phyloP scores from a whole-genome alignment of 2,113 vertebrate genomes.

The Tichodroma muraria region DNA sequence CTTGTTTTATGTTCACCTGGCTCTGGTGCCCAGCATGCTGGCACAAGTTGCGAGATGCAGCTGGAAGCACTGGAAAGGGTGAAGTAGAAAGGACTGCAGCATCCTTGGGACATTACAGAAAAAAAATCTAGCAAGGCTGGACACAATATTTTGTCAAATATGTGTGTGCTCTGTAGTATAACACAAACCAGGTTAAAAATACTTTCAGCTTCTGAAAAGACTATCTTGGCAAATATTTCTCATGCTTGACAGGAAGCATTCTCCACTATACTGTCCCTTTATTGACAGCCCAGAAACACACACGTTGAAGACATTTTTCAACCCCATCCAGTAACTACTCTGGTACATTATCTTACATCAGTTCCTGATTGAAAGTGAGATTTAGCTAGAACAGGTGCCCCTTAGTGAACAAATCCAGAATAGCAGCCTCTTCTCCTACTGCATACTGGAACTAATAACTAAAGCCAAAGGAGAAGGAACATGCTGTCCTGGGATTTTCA shows the following conservation, averaged over 20 bases:
- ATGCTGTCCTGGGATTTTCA: not conserved
- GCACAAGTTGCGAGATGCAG: not conserved
- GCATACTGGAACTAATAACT: not conserved
- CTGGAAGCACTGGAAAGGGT: not conserved
- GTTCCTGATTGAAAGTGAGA: not conserved
- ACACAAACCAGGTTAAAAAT: not conserved
- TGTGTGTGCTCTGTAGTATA: accelerated
- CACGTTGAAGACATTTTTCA: not conserved
- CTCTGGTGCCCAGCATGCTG: not conserved
- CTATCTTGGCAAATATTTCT: not conserved
- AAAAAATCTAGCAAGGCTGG: not conserved
- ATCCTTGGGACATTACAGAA: not conserved
- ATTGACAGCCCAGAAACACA: not conserved
- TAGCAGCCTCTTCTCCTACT: not conserved
- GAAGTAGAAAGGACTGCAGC: not conserved
- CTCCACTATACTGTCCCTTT: not conserved
- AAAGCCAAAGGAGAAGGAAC: not conserved
- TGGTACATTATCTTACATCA: not conserved
- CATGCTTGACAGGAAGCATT: not conserved
- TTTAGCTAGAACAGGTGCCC: slow-evolving; percentile 1
- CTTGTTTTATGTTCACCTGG: not conserved
- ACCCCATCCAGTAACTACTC: not conserved
- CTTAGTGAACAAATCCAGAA: slow-evolving; percentile 53
- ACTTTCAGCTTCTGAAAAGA: not conserved
- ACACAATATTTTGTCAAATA: not conserved